Evolutionary conservation across 2,797 vertebrate species (phyloP), one percentile per base, ranked within the genome.

Genomic region (Hybognathus amarus): DNA sequence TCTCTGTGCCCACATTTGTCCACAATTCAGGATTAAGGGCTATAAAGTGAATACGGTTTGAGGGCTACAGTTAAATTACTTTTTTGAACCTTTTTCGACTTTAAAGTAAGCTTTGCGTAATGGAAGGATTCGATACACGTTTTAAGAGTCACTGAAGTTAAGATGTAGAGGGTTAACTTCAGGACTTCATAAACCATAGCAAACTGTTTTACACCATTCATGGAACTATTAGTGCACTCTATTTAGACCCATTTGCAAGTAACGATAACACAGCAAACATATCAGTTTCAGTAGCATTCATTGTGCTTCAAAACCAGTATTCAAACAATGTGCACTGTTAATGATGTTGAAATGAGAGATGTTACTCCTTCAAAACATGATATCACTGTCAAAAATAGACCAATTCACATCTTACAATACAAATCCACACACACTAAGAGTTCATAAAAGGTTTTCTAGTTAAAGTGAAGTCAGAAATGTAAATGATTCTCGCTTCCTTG

Each of bases 401-500:
- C 30, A 27, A 27, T 24, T 15, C 52, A 59, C 56, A 59, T n/a
- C n/a, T n/a, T 24, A 24, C 5, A n/a, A 56, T 27, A 13, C 24
- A 61, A n/a, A 27, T 13, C 4, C n/a, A 27, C 13, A 27, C 56
- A 61, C n/a, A 13, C 5, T 13, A 13, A 2, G 1, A 12, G 10
- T 36, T n/a, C 30, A 24, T 20, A 20, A 10, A 13, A 71, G 6
- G 20, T 9, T 59, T 70, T 80, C 47, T 42, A 70, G 12, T 36
- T 42, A 9, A 54, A 18, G 38, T 4, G 10, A 52, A 8, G 17
- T 4, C 1, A 42, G 22, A 30, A 20, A 22, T 15, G 38, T 0
- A 59, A 20, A 11, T 0, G 24, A 38, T 61, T 73, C 92, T 94
- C 89, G 93, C 92, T 90, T 80, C 91, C 85, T 80, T 83, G 30